These are phyloP conservation scores for Silurus meridionalis DNA, from an alignment of 2,113 vertebrate species.

Conservation along the genomic window DNA sequence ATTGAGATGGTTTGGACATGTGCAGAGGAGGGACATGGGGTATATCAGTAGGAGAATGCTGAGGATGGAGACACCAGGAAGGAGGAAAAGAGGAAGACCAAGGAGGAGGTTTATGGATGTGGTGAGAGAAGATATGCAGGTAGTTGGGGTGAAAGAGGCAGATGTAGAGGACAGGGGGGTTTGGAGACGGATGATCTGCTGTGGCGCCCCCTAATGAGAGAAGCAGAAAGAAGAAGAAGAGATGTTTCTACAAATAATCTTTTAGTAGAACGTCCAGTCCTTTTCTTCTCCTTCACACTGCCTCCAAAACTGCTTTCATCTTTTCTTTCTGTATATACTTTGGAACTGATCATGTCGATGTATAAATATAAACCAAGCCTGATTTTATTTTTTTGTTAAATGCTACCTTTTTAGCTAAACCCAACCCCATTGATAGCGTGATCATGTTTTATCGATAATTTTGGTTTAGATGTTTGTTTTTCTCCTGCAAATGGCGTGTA, in stretches of 20 bases:
- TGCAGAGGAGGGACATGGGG: no score
- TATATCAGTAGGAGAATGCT: no score
- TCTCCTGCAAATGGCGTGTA: background rate
- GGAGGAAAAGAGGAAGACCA: no score
- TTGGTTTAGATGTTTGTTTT: background rate
- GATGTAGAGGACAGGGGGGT: no score
- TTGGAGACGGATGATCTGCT: no score
- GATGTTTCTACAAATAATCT: background rate
- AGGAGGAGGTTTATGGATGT: no score
- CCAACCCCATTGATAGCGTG: background rate
- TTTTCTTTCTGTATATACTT: background rate
- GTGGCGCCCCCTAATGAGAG: no score
- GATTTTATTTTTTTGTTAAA: background rate
- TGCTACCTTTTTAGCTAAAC: background rate
- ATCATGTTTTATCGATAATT: background rate
- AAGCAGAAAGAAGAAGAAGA: no score
- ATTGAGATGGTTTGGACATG: no score
- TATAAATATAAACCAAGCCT: background rate
- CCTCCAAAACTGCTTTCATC: background rate
- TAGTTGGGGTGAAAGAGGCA: no score
- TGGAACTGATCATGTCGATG: background rate
- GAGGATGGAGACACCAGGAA: no score
- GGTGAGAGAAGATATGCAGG: no score
- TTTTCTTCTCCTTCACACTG: background rate
- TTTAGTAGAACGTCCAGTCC: background rate